Evolutionary conservation across 2,888 invertebrate genomes (phyloP), one percentile per base, ranked within the genome.

Genomic region (Marronus borbonicus): DNA sequence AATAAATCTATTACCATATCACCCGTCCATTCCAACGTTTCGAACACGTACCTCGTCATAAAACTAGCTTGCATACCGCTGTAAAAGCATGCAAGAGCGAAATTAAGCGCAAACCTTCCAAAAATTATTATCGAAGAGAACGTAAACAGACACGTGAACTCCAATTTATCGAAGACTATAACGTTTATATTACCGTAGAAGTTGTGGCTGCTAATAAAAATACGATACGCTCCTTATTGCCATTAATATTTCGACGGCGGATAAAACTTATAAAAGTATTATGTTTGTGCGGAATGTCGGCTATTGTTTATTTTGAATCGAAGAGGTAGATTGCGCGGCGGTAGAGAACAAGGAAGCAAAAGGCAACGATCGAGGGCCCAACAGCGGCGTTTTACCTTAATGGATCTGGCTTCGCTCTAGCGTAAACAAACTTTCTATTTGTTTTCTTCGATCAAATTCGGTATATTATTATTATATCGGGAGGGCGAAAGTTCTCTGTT

Each of bases 361-460:
- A 31, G 31, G 31, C 31, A 31, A 2, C 39, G 65, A 12, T 8
- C 1, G 7, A 44, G 31, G 44, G 39, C 20, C 17, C 8, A 36
- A 39, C 65, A 7, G 17, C 39, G 65, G 68, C 68, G 44, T 72
- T 60, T 72, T 72, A 72, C 72, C 72, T 58, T 72, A 72, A 58
- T 72, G 58, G 52, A 58, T 24, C 72, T 68, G 24, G 24, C n/a
- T 36, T 72, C 72, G 39, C 44, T 39, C 58, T 72, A 44, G 12
- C 39, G 72, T 72, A 60, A 72, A 72, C 60, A 60, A 72, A 58
- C 72, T 72, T 60, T 72, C 58, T 49, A 68, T 60, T 72, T 60
- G 60, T 60, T 20, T 58, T 58, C 20, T n/a, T 10, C 55, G 58
- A 72, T 72, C 68, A 36, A 68, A 49, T 72, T 72, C 44, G 44